Base-by-base conservation (phyloP, 2,888 invertebrate genomes). In the Podotricha telesiphe region DNA sequence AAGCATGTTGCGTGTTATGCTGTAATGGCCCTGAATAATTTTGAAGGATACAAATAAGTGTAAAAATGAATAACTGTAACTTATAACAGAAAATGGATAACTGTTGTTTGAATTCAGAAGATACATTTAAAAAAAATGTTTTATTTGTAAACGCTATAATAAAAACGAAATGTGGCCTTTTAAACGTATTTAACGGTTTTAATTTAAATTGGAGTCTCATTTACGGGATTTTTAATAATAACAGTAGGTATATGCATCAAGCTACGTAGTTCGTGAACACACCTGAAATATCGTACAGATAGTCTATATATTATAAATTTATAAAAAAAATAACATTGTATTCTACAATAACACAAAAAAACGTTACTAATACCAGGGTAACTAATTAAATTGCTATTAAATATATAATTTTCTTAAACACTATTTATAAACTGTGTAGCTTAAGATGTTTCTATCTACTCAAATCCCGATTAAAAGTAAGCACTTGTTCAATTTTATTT, bases 1-100 rank as follows among this genome's bases (percentile, higher is more conserved):
- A 85, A 82, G 87, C 87, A 87, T 88, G 86, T 85, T 86, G 87
- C 84, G 88, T 86, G 86, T 86, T 79, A 48, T 28, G 17, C 51
- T 20, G 67, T n/a, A 45, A 47, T 15, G 45, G 34, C 53, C 56
- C 45, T 45, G 34, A 51, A 28, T 65, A 59, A 37, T 28, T 34
- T 40, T 37, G 40, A 66, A 51, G 19, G n/a, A 42, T 34, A 53
- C 17, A 42, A 19, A 59, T 42, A 67, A 53, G 45, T n/a, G 53
- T 42, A 53, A 45, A n/a, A 67, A 59, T 45, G 42, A 53, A 53
- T 13, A 10, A 37, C 7, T 40, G 4, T 19, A 34, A 28, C 45
- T 10, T 53, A 15, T 42, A 34, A 17, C 47, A 62, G n/a, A 53
- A 34, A 28, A 53, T 17, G 10, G 34, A 34, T 1, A 53, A n/a